Evolutionary conservation across 2,797 vertebrate species (phyloP).

Genomic region (Phoxinus dragarum): DNA sequence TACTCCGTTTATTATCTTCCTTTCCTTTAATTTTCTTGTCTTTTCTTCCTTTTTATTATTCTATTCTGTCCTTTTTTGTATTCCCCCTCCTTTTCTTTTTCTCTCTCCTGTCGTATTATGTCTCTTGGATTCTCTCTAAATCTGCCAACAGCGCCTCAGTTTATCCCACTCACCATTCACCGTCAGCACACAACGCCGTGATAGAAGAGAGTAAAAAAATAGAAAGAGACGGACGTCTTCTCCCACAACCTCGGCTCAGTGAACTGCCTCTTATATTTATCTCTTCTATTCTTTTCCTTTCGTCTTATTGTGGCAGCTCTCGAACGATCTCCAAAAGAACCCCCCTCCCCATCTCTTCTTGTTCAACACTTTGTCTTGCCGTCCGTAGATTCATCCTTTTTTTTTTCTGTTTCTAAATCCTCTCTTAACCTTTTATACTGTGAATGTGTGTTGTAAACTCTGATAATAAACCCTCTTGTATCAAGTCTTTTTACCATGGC

Average conservation of each 20-base stretch:
- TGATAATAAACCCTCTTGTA: constrained; percentile 44
- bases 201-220: constrained; percentile 25
- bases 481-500: constrained; percentile 8
- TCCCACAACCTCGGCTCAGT: constrained; percentile 32
- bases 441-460: constrained; percentile 30
- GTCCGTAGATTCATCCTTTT: background rate
- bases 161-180: constrained; percentile 27
- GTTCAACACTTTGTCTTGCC: constrained; percentile 19
- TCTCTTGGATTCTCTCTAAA: background rate
- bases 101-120: background rate
- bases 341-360: background rate
- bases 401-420: background rate
- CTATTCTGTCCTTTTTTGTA: background rate
- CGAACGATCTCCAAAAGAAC: background rate
- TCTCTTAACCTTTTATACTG: constrained; percentile 20
- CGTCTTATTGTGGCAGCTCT: background rate
- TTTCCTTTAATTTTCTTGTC: background rate
- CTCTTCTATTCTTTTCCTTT: constrained; percentile 25
- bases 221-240: constrained; percentile 5
- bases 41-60: background rate
- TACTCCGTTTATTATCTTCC: background rate
- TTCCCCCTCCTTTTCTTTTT: background rate
- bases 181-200: background rate
- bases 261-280: constrained; percentile 35
- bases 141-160: background rate